These are phyloP conservation scores for Dynastes maya DNA, from an alignment of 2,888 invertebrate genomes.

Conservation along the genomic window DNA sequence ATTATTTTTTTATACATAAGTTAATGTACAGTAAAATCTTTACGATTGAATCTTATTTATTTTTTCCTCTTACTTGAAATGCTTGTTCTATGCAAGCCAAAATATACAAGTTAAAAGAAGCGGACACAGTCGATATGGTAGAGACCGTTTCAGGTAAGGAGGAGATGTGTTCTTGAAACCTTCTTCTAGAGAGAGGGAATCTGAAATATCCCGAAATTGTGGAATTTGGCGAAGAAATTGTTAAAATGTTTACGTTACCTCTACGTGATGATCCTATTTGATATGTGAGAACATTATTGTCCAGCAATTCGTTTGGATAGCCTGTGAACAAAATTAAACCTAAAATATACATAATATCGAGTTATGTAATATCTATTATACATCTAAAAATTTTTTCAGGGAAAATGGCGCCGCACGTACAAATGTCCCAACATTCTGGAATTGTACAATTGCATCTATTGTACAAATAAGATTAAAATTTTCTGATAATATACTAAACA, in stretches of 20 bases:
- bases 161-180: slow-evolving; percentile 40
- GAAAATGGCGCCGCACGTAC: no score
- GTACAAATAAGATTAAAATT: no score
- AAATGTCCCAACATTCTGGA: no score
- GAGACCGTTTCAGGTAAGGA: slow-evolving; percentile 16
- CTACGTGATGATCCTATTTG: slow-evolving; percentile 53
- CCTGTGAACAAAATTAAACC: slow-evolving; percentile 37
- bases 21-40: slow-evolving; percentile 43
- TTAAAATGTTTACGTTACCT: slow-evolving; percentile 45
- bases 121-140: slow-evolving; percentile 35
- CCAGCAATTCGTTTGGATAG: slow-evolving; percentile 40
- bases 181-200: slow-evolving; percentile 55
- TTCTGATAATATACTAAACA: no score
- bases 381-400: no score
- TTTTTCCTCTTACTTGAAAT: slow-evolving; percentile 13
- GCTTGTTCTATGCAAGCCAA: slow-evolving; percentile 40
- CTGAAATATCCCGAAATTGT: slow-evolving; percentile 53
- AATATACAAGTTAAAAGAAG: slow-evolving; percentile 47
- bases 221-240: slow-evolving; percentile 1
- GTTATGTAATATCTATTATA: no score
- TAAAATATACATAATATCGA: background rate
- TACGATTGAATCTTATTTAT: slow-evolving; percentile 27
- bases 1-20: slow-evolving; percentile 36
- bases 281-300: slow-evolving; percentile 53
- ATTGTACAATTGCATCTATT: no score